Conservation (phyloP, 2,113 vertebrate genomes). For the Takifugu flavidus region DNA sequence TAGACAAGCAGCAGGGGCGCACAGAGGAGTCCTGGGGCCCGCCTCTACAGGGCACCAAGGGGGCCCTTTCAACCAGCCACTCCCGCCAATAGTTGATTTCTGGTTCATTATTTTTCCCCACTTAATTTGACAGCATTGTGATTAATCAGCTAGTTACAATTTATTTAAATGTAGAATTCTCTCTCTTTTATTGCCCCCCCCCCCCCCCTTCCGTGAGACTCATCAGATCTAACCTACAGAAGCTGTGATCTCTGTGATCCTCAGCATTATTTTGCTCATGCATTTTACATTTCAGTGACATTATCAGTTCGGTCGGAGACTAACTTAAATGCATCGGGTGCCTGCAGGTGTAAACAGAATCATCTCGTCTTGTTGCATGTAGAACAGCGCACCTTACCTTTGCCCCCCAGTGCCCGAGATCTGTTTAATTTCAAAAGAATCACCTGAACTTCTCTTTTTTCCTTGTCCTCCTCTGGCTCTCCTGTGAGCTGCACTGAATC, state of each 20-base stretch:
- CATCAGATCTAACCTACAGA: no score
- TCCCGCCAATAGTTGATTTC: no score
- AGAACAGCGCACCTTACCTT: conserved; percentile 52
- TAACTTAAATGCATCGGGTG: not conserved
- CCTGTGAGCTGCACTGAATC: conserved; percentile 37
- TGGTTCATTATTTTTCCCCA: no score
- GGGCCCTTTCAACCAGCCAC: not conserved
- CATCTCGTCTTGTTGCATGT: not conserved
- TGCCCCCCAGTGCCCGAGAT: conserved; percentile 4
- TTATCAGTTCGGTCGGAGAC: not conserved
- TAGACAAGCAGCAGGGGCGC: conserved; percentile 17
- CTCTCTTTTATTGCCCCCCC: no score
- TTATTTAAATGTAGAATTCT: no score
- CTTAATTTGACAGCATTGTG: no score
- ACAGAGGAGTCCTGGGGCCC: not conserved
- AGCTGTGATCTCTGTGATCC: no score
- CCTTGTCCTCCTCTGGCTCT: conserved; percentile 24
- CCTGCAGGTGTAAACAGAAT: not conserved
- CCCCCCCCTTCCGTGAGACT: no score
- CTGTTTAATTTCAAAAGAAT: conserved; percentile 9
- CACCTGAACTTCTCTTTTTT: conserved; percentile 26
- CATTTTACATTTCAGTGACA: not conserved
- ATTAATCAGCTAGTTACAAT: no score
- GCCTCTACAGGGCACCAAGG: not conserved
- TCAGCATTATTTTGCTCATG: no score